phyloP scores from a whole-genome alignment of 2,888 invertebrate genomes.

The Dorcus hopei region DNA sequence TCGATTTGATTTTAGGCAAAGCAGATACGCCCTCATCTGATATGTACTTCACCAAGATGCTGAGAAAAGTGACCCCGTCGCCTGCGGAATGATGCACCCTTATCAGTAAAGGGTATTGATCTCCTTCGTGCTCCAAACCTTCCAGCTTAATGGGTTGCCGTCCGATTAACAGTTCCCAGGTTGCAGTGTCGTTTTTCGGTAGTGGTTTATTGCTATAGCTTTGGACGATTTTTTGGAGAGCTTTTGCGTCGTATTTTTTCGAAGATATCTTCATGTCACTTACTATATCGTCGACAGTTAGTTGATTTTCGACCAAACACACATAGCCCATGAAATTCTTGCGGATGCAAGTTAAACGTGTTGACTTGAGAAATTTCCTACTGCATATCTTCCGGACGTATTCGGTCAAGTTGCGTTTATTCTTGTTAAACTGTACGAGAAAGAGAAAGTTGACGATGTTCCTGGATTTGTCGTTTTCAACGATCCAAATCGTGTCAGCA shows the following conservation, averaged over 20 bases:
- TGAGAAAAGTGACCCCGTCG: slow-evolving; percentile 3
- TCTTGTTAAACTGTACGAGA: slow-evolving; percentile 3
- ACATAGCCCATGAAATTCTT: slow-evolving; percentile 2
- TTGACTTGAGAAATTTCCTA: background rate
- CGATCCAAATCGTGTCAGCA: slow-evolving; percentile 1
- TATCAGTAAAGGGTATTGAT: slow-evolving; percentile 4
- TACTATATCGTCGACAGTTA: slow-evolving; percentile 1
- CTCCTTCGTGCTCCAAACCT: background rate
- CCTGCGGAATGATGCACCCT: slow-evolving; percentile 5
- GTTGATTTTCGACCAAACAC: slow-evolving; percentile 6
- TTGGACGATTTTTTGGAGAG: background rate
- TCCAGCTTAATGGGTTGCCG: background rate
- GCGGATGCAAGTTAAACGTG: background rate
- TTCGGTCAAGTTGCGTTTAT: background rate
- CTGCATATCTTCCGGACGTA: background rate
- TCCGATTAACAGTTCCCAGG: slow-evolving; percentile 4
- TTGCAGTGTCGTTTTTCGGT: slow-evolving; percentile 2
- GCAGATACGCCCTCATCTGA: background rate
- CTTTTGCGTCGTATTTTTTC: background rate
- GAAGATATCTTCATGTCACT: background rate
- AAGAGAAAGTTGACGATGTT: slow-evolving; percentile 6
- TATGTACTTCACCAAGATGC: background rate
- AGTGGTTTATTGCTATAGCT: background rate
- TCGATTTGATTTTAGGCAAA: background rate
- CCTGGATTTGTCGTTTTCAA: slow-evolving; percentile 1